Evolutionary conservation across 2,113 vertebrate genomes (phyloP).

Genomic region (Corythoichthys haematopterus): DNA sequence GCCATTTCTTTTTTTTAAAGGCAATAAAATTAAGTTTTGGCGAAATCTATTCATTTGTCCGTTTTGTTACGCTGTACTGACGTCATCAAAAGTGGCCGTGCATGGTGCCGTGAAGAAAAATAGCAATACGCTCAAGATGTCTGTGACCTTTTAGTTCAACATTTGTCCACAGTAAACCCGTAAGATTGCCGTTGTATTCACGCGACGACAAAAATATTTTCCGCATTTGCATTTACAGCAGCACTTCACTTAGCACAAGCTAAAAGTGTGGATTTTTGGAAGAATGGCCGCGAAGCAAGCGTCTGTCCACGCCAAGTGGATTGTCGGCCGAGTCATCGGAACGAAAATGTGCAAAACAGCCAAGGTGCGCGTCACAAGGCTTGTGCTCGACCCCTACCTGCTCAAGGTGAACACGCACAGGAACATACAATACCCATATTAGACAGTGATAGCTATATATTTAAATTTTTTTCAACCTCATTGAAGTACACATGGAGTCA

Average conservation of each 20-base stretch:
- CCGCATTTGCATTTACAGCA: too few relatives aligned
- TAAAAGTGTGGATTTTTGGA: slow-evolving; percentile 1
- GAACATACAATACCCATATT: too few relatives aligned
- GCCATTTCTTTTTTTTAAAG: too few relatives aligned
- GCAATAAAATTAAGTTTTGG: too few relatives aligned
- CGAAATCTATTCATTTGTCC: neutral
- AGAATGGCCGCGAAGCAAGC: slow-evolving; percentile 80
- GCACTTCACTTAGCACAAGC: neutral
- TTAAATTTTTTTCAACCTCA: too few relatives aligned
- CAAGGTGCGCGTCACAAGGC: slow-evolving; percentile 91
- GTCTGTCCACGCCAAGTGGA: slow-evolving; percentile 89
- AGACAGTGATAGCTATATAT: too few relatives aligned
- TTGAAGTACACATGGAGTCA: too few relatives aligned
- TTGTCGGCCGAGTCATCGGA: slow-evolving; percentile 90
- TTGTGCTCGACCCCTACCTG: slow-evolving; percentile 89
- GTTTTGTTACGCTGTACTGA: slow-evolving; percentile 29
- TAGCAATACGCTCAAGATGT: neutral
- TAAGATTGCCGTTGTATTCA: neutral
- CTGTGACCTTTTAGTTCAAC: slow-evolving; percentile 50
- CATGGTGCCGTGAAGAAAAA: slow-evolving; percentile 25
- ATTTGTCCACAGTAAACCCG: neutral
- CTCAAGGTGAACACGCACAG: slow-evolving; percentile 77
- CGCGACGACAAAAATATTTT: neutral
- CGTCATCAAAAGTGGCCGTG: slow-evolving; percentile 53
- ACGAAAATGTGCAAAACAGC: slow-evolving; percentile 94